phyloP scores from a whole-genome alignment of 2,888 invertebrate species.

The Eupithecia dodoneata region DNA sequence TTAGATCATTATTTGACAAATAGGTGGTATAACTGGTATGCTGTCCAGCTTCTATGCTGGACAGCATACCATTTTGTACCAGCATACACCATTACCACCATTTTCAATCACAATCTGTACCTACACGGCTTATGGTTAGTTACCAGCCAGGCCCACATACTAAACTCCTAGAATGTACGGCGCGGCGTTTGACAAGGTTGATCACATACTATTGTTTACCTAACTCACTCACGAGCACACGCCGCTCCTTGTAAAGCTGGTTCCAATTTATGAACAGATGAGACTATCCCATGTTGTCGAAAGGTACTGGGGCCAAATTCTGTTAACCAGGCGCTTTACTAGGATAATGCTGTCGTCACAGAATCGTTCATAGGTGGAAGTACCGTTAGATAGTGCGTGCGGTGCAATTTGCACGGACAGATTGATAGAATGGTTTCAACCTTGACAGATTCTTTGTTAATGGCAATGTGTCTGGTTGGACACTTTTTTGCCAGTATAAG shows the following conservation, averaged over 20 bases:
- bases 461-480: no score
- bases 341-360: background rate
- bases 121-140: background rate
- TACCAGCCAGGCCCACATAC: background rate
- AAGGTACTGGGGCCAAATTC: background rate
- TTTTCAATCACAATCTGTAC: background rate
- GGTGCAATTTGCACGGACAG: no score
- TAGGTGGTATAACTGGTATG: no score
- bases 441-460: background rate
- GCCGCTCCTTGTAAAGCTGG: background rate
- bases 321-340: background rate
- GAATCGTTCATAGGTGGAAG: no score
- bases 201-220: background rate
- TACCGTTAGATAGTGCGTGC: no score
- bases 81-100: no score
- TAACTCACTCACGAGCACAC: background rate
- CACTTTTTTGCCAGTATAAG: no score
- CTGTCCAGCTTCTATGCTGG: no score
- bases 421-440: background rate
- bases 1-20: no score
- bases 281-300: background rate
- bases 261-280: background rate
- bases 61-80: no score
- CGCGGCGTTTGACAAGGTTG: background rate
- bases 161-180: background rate